A percentile compares a stretch with the other conserved stretches of the same genome.
Evolutionary conservation across 2,797 vertebrate genomes (phyloP).

Genomic region (Limnodromus scolopaceus): DNA sequence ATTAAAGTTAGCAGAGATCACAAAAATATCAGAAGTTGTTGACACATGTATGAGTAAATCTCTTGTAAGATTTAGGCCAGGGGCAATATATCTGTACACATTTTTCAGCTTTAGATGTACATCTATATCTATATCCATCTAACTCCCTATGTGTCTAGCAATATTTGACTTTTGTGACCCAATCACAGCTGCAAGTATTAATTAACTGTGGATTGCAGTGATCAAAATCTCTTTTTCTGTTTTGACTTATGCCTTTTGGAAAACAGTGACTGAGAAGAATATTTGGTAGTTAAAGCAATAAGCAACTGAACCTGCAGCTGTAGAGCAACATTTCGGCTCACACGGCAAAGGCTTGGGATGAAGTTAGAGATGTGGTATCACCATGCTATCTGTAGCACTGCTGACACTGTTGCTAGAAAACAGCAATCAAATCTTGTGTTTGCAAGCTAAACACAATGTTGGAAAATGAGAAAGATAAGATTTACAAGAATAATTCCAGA

Average conservation of each 20-base stretch:
- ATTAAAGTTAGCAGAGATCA: neutral
- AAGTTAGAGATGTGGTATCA: neutral
- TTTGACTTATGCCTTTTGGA: neutral
- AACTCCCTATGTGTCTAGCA: neutral
- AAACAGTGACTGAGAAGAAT: neutral
- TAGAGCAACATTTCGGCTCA: neutral
- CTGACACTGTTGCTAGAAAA: neutral
- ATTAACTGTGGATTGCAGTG: neutral
- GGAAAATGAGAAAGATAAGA: neutral
- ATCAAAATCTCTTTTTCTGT: neutral
- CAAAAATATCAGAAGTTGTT: neutral
- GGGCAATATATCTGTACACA: neutral
- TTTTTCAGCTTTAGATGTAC: neutral
- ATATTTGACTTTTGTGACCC: neutral
- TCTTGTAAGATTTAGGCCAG: neutral
- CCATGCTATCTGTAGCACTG: neutral
- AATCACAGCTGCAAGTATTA: neutral
- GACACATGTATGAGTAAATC: fast-evolving
- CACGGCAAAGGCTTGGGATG: fast-evolving
- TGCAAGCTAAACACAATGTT: neutral
- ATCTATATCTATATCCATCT: neutral
- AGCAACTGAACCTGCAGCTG: neutral
- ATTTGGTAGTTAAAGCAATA: neutral
- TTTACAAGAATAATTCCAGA: neutral
- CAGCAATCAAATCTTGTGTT: neutral